Percentiles rank a stretch among this genome's conserved stretches.
Evolutionary conservation across 2,888 invertebrate species (phyloP).

Genomic region (Drosophila buzzatii): DNA sequence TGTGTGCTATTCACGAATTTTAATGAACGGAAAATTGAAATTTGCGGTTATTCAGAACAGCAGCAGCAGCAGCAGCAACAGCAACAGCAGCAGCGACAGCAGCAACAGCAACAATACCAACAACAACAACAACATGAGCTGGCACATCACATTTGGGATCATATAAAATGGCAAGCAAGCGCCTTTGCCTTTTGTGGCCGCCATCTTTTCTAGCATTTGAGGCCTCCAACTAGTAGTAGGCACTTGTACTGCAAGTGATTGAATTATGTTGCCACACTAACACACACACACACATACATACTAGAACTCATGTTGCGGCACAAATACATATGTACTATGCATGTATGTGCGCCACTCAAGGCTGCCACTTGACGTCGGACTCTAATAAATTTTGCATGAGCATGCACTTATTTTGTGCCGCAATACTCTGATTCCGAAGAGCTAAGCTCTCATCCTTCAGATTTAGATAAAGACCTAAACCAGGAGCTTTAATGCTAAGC

Average conservation of each 20-base stretch:
- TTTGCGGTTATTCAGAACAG: slow-evolving; percentile 61
- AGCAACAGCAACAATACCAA: neutral
- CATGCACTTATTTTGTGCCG: slow-evolving; percentile 58
- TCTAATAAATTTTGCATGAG: slow-evolving; percentile 68
- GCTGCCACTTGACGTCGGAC: slow-evolving; percentile 44
- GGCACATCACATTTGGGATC: slow-evolving; percentile 15
- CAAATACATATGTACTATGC: neutral
- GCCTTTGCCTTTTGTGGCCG: slow-evolving; percentile 17
- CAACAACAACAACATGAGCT: neutral
- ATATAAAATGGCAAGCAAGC: slow-evolving; percentile 38
- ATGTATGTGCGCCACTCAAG: slow-evolving; percentile 13
- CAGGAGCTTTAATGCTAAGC: neutral
- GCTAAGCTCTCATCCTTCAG: neutral
- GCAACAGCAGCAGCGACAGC: neutral
- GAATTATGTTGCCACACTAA: slow-evolving; percentile 66
- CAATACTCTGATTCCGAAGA: slow-evolving; percentile 31
- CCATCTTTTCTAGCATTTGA: slow-evolving; percentile 23
- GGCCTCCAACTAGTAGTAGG: slow-evolving; percentile 43
- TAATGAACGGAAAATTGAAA: slow-evolving; percentile 76
- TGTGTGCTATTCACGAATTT: slow-evolving; percentile 71
- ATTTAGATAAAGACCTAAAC: neutral
- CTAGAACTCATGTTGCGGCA: slow-evolving; percentile 2
- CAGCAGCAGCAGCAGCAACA: neutral
- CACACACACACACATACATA: neutral
- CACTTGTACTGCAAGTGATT: slow-evolving; percentile 70